phyloP scores from a whole-genome alignment of 2,888 invertebrate genomes.

The Parnassius mnemosyne region DNA sequence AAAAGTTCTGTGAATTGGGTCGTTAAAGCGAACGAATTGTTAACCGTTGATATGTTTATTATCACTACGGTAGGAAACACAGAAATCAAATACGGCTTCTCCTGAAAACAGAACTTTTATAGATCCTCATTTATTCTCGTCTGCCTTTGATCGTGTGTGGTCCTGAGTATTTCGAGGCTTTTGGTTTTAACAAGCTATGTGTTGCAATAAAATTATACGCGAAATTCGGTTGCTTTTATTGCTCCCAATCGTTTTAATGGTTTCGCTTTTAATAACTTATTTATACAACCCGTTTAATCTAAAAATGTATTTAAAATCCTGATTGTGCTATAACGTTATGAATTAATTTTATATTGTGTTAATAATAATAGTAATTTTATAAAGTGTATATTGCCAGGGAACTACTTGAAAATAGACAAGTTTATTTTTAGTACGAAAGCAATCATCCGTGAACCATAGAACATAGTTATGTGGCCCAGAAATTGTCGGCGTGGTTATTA shows the following conservation, averaged over 20 bases:
- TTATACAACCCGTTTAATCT: slow-evolving; percentile 9
- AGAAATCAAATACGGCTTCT: slow-evolving; percentile 60
- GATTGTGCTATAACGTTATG: neutral
- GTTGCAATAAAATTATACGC: slow-evolving; percentile 21
- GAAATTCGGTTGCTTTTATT: slow-evolving; percentile 23
- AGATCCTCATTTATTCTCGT: slow-evolving; percentile 51
- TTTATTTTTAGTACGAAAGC: too few species aligned
- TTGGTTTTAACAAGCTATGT: slow-evolving; percentile 39
- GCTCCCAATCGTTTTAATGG: slow-evolving; percentile 13
- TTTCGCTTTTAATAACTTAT: slow-evolving; percentile 19
- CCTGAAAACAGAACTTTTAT: slow-evolving; percentile 67
- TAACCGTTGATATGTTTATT: slow-evolving; percentile 71
- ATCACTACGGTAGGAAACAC: slow-evolving; percentile 59
- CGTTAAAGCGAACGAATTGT: slow-evolving; percentile 56
- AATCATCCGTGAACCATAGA: too few species aligned
- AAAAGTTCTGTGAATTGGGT: slow-evolving; percentile 55
- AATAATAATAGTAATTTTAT: too few species aligned
- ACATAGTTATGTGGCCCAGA: too few species aligned
- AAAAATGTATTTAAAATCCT: neutral
- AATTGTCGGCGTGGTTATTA: too few species aligned
- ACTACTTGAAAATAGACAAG: too few species aligned
- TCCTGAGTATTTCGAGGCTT: slow-evolving; percentile 42
- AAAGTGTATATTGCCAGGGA: too few species aligned
- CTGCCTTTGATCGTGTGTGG: slow-evolving; percentile 72
- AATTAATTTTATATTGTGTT: too few species aligned